phyloP scores from a whole-genome alignment of 2,113 vertebrate species.

The Haemorhous mexicanus region DNA sequence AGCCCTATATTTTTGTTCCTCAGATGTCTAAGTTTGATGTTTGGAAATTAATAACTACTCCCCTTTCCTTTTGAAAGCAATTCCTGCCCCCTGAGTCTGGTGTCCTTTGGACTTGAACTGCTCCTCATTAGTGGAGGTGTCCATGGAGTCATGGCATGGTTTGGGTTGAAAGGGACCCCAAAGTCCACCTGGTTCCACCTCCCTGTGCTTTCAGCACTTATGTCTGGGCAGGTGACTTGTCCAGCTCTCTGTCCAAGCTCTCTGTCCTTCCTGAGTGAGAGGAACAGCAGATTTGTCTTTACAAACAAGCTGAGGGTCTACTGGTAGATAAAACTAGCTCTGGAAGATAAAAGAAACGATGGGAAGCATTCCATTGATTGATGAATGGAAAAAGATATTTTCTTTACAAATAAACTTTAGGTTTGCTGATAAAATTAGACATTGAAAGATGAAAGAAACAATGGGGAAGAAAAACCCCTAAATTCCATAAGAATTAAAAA shows the following conservation, averaged over 20 bases:
- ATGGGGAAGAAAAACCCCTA: no score
- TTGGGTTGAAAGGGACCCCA: not conserved
- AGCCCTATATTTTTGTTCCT: not conserved
- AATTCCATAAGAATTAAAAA: no score
- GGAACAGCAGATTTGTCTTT: no score
- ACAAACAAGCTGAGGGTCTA: no score
- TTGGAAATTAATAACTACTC: not conserved
- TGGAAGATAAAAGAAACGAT: no score
- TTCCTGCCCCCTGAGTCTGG: not conserved
- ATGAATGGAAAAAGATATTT: no score
- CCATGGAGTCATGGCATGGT: not conserved
- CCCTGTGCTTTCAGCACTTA: not conserved
- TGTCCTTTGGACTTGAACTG: not conserved
- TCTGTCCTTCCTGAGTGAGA: no score
- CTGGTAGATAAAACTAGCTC: no score
- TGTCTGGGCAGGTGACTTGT: not conserved
- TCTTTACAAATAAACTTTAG: no score
- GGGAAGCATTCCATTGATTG: no score
- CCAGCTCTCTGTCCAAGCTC: not conserved
- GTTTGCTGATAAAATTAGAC: no score
- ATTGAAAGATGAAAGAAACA: no score
- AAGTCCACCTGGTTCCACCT: not conserved
- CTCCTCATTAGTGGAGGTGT: fast-evolving
- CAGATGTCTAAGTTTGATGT: not conserved
- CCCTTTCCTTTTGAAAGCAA: not conserved